Base-by-base conservation (phyloP, 2,888 invertebrate genomes). In the Pasiphila rectangulata region DNA sequence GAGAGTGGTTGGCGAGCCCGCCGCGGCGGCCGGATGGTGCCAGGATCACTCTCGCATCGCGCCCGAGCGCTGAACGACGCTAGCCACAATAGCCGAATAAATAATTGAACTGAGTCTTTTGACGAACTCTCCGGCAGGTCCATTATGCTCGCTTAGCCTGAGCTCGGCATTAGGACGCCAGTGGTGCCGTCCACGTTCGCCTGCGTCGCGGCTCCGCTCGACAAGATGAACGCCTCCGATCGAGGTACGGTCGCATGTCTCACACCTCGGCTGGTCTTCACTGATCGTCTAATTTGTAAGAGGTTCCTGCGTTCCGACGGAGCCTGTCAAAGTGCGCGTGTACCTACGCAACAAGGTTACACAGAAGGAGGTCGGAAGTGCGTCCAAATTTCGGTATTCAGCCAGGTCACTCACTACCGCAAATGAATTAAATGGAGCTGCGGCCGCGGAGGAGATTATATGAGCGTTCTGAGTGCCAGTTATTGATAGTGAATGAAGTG, bases 101-200 rank as follows among this genome's bases (percentile, higher is more conserved):
- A 79, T 86, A 87, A 87, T 86, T 86, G 87, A 77, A 69, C 73
- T 66, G 72, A 72, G 80, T 85, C 87, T 86, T 84, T 87, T 83
- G 84, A 86, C 80, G 80, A 82, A 82, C 77, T 80, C 81, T 78
- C 79, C 74, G 84, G 65, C 76, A 77, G 78, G 78, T 77, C 80
- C 80, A 87, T 86, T 85, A 86, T 86, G 83, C 74, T 69, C 77
- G 69, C 73, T 77, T 80, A 83, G 72, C 72, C 83, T 72, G 75
- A 80, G 71, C 76, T 72, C 71, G 80, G 79, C 84, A 86, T 85
- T 85, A 83, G 80, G 82, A 80, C 83, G 83, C 75, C 72, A 77
- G 80, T 83, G 83, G 84, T 81, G 82, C 80, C 82, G 81, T 76
- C 79, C 78, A 67, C 82, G 82, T 83, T 80, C 77, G 81, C 79